Evolutionary conservation across 2,888 invertebrate species (phyloP).

Genomic region (Pristionchus mayeri): DNA sequence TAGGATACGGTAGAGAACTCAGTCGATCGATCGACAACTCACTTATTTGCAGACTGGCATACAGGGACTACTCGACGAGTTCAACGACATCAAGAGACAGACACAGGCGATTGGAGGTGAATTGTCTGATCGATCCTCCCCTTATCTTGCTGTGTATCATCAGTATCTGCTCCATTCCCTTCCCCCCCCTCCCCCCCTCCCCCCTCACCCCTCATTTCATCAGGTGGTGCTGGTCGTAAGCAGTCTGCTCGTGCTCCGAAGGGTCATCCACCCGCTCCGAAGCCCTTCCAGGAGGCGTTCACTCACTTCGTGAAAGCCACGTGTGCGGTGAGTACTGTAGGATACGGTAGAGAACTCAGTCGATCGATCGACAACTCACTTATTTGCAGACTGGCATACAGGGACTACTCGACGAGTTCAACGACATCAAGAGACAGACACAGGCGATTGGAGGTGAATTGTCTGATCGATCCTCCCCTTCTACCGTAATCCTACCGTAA

Average conservation of each 20-base stretch:
- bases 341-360: background rate
- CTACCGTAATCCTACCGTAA: background rate
- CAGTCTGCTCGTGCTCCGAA: constrained; percentile 1
- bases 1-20: background rate
- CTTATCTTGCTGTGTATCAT: too few species aligned
- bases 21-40: background rate
- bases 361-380: background rate
- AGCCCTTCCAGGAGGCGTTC: constrained; percentile 23
- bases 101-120: constrained; percentile 56
- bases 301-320: constrained; percentile 53
- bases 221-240: background rate
- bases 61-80: constrained; percentile 54
- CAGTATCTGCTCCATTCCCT: too few species aligned
- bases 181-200: too few species aligned
- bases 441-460: too few species aligned
- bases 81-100: constrained; percentile 50
- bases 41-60: constrained; percentile 51
- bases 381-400: constrained; percentile 53
- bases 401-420: constrained; percentile 55
- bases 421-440: constrained; percentile 51
- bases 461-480: background rate
- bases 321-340: constrained; percentile 30
- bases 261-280: background rate
- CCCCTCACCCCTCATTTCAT: too few species aligned
- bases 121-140: too few species aligned